A percentile compares a stretch with the other conserved stretches of the same genome.
Conservation (phyloP, 1,140 invertebrate genomes). For the Nephila pilipes region DNA sequence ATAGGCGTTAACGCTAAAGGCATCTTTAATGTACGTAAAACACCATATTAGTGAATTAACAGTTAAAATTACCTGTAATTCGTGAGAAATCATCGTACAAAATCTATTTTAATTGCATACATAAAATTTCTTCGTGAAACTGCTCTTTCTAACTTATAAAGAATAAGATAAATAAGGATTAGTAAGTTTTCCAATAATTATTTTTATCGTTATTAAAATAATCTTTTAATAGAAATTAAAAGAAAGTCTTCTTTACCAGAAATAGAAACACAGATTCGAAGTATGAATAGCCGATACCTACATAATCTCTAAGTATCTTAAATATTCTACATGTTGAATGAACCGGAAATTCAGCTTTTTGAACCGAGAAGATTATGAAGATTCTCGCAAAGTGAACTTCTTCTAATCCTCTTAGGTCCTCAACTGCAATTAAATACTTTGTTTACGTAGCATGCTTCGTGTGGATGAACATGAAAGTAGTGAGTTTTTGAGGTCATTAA, state of each 20-base stretch:
- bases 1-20: too few species aligned
- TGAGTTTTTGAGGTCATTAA: background rate
- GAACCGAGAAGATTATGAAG: background rate
- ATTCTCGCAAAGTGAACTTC: background rate
- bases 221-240: background rate
- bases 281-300: background rate
- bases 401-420: background rate
- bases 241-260: background rate
- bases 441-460: background rate
- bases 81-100: too few species aligned
- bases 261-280: background rate
- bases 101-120: too few species aligned
- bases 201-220: too few species aligned
- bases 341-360: background rate
- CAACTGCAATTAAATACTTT: background rate
- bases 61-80: too few species aligned
- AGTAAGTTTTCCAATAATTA: too few species aligned
- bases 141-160: too few species aligned
- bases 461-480: background rate
- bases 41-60: too few species aligned
- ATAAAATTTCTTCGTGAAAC: too few species aligned
- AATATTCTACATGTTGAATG: background rate
- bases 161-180: too few species aligned
- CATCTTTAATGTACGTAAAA: too few species aligned
- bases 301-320: background rate